Evolutionary conservation across 2,888 invertebrate species (phyloP), one percentile per base, ranked within the genome.

Genomic region (Chydorus sphaericus): DNA sequence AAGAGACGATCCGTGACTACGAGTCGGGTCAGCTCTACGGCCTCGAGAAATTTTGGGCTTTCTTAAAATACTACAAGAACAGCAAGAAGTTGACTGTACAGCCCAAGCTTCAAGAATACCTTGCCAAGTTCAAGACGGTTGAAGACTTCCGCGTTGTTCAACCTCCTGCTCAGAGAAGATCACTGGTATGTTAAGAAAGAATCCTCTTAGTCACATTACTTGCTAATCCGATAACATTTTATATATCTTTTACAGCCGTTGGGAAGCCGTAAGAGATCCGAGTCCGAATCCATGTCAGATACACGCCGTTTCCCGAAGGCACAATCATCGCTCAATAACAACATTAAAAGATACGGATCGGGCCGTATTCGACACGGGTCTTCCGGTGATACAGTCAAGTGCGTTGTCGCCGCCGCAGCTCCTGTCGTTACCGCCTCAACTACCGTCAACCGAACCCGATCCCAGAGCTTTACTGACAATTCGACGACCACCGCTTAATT

Each of bases 11-110:
- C 48, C 44, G 48, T 18, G 49, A 54, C 28, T 48, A 49, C 30
- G 57, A 57, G 37, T 48, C 28, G 36, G 57, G 54, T 31, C 93
- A 97, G 72, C 76, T 96, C 54, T 98, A 98, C 72, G 98, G 97
- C 28, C 73, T 98, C 62, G 98, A 98, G 74, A 98, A 98, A 71
- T 98, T 98, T 73, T 96, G 97, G 93, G 96, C 96, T 49, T 98
- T 97, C 77, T 75, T 92, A 58, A 96, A 96, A 72, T 97, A 96
- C 75, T 94, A 89, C 73, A 89, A 85, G 69, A 81, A 88, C 66
- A 80, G 83, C 31, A 75, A 73, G 26, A 80, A 82, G 59, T 73
- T 90, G 50, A 79, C 81, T 59, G 85, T 90, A 36, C 82, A 84
- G 60, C 75, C 83, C 1, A 80, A 79, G 65, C 72, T 92, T 44